Base-by-base conservation (phyloP, 2,797 vertebrate genomes). In the Lepilemur septentrionalis region DNA sequence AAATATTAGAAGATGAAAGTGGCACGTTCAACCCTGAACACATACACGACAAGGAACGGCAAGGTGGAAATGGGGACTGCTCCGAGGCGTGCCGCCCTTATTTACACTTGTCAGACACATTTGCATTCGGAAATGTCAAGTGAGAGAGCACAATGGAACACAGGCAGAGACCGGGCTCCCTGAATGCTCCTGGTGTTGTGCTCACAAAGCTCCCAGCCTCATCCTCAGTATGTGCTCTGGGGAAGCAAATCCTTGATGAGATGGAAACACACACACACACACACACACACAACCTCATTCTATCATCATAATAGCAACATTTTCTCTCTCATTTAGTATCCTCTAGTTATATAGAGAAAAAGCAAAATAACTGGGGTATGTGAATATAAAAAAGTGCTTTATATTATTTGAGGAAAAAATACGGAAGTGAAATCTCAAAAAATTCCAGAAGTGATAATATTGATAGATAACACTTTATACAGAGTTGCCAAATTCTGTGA, bases 91-190 rank as follows among this genome's bases (percentile, higher is more conserved):
- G 85, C 41, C 79, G 52, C 52, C 59, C 88, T 88, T 65, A 84
- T 55, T 91, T 94, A 95, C 28, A 83, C 67, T 72, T 72, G 81
- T 81, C 72, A 88, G 80, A 32, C 25, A 25, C n/a, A 90, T 59
- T 46, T 92, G 48, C 87, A 79, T 93, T 92, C 90, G 57, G 65
- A 96, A 95, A 92, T 81, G 50, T 89, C 93, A 90, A 87, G 59
- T 41, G 3, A 55, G 57, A 91, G 63, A 80, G 48, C 13, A 7
- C 9, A 50, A 70, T 1, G 11, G 84, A 43, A 59, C 83, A 52
- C 4, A 48, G 80, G n/a, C 17, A 38, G 65, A 55, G 12, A 7
- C 59, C 7, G 57, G n/a, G 35, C 52, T 96, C 59, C 18, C 2
- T 1, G 3, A 43, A 32, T 59, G 83, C 82, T 94, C 38, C 43